Conservation (phyloP, 2,888 invertebrate genomes). For the Tinea semifulvella region DNA sequence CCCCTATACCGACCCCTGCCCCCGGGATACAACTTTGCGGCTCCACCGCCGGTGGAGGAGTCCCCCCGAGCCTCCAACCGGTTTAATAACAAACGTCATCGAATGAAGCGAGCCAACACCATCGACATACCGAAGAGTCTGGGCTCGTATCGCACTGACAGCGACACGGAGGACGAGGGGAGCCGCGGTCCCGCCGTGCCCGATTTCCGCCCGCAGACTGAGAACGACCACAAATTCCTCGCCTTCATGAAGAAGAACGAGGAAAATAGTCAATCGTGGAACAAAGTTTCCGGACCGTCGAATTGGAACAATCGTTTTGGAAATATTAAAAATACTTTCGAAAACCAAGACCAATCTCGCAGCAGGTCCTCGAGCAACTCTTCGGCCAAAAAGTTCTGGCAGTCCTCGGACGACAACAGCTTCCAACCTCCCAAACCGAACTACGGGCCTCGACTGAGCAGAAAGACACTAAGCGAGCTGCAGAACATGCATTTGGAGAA, state of each 20-base stretch:
- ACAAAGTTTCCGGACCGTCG: slow-evolving; percentile 38
- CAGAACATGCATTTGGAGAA: slow-evolving; percentile 31
- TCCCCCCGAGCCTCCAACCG: slow-evolving; percentile 40
- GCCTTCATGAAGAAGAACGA: slow-evolving; percentile 82
- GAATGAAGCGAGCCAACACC: slow-evolving; percentile 89
- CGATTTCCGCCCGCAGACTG: slow-evolving; percentile 81
- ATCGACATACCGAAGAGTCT: slow-evolving; percentile 84
- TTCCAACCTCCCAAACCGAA: slow-evolving; percentile 28
- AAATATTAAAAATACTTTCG: slow-evolving; percentile 84
- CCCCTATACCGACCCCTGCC: slow-evolving; percentile 47
- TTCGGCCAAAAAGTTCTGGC: slow-evolving; percentile 70
- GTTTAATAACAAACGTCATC: slow-evolving; percentile 72
- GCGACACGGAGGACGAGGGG: slow-evolving; percentile 56
- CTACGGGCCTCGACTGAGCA: slow-evolving; percentile 38
- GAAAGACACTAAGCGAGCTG: slow-evolving; percentile 24
- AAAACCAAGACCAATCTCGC: slow-evolving; percentile 49
- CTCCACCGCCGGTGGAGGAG: slow-evolving; percentile 41
- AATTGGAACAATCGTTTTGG: slow-evolving; percentile 88
- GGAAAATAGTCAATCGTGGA: slow-evolving; percentile 28
- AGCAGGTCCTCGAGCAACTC: slow-evolving; percentile 53
- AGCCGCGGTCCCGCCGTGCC: slow-evolving; percentile 61
- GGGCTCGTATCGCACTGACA: slow-evolving; percentile 61
- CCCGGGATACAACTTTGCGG: slow-evolving; percentile 53
- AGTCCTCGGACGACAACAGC: slow-evolving; percentile 60
- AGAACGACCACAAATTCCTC: slow-evolving; percentile 84